A percentile compares a stretch with the other conserved stretches of the same genome.
Evolutionary conservation across 2,113 vertebrate species (phyloP).

Genomic region (Ovis canadensis): DNA sequence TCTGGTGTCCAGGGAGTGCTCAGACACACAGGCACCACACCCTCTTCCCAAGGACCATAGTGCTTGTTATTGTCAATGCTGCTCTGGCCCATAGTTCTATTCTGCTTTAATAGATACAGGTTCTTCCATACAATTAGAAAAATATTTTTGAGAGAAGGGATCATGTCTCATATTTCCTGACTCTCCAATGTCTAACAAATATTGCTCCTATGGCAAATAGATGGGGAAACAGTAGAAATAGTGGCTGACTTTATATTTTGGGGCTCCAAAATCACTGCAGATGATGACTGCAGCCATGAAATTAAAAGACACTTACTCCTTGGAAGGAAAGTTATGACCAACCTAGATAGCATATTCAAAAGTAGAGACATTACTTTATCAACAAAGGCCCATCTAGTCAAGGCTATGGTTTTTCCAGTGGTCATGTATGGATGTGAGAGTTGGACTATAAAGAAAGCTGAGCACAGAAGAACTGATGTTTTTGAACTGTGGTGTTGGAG

Average conservation of each 20-base stretch:
- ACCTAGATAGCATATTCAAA: neutral
- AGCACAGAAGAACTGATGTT: neutral
- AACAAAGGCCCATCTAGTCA: neutral
- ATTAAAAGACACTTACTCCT: neutral
- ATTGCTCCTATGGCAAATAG: neutral
- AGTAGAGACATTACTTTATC: neutral
- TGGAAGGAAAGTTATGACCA: neutral
- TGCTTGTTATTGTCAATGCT: neutral
- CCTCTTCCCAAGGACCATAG: rapidly evolving
- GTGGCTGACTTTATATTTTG: neutral
- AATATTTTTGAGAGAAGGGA: neutral
- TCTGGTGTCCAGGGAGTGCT: neutral
- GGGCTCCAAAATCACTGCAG: neutral
- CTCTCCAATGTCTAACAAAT: neutral
- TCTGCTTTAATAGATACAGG: neutral
- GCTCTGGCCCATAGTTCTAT: neutral
- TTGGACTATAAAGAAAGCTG: neutral
- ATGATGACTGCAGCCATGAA: neutral
- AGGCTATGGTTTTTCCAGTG: neutral
- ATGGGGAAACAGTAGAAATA: neutral
- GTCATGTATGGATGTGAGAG: neutral
- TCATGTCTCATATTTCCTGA: neutral
- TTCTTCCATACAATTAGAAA: neutral
- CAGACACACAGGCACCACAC: neutral
- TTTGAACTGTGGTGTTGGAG: neutral